Percentiles rank a stretch among this genome's conserved stretches.
Conservation (phyloP, 2,797 vertebrate species). For the Pipistrellus pygmaeus region DNA sequence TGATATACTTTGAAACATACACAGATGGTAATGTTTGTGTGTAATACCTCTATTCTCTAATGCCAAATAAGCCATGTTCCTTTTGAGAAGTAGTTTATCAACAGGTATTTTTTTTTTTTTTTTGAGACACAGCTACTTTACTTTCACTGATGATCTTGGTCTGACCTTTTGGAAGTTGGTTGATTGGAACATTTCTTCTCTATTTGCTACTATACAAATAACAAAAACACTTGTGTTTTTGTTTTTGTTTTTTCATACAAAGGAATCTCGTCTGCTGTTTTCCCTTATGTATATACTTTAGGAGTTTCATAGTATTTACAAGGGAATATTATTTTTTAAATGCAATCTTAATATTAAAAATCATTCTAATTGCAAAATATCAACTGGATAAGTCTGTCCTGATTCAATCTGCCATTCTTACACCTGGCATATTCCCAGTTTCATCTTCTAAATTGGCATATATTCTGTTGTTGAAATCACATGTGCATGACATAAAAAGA, state of each 20-base stretch:
- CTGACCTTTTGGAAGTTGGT: constrained; percentile 34
- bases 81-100: constrained; percentile 48
- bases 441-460: background rate
- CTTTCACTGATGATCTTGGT: background rate
- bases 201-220: constrained; percentile 38
- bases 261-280: background rate
- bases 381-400: background rate
- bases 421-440: background rate
- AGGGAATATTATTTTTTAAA: background rate
- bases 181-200: constrained; percentile 43
- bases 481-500: background rate
- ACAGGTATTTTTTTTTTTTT: constrained; percentile 3
- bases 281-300: background rate
- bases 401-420: background rate
- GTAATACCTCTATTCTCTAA: constrained; percentile 1
- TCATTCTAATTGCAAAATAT: background rate
- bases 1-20: background rate
- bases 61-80: background rate
- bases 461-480: background rate
- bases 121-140: constrained; percentile 14
- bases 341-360: background rate
- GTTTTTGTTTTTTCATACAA: background rate
- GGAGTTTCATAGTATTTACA: background rate
- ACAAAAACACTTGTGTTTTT: background rate
- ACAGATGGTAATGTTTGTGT: background rate